Conservation (phyloP, 2,113 vertebrate species). For the Xiphophorus maculatus region DNA sequence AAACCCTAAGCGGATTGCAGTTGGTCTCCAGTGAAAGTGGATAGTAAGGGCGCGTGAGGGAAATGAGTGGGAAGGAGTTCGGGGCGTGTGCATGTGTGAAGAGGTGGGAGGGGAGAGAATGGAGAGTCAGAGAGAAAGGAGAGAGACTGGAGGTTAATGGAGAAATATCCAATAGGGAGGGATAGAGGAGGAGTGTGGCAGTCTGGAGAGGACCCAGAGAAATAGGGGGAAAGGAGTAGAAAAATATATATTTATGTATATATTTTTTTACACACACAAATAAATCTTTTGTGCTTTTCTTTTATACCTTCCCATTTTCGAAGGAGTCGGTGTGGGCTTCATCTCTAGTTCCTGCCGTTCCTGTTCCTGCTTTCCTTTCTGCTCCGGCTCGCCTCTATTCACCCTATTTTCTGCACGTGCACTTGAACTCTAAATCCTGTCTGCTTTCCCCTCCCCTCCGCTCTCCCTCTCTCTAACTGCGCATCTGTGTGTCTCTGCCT, state of each 20-base stretch:
- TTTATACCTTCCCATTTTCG: slow-evolving; percentile 49
- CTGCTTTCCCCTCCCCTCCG: slow-evolving; percentile 69
- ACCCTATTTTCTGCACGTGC: slow-evolving; percentile 80
- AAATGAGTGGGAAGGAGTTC: slow-evolving; percentile 72
- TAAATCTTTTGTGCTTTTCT: slow-evolving; percentile 57
- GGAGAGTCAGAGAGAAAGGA: slow-evolving; percentile 37
- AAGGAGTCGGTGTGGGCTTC: slow-evolving; percentile 55
- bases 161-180: slow-evolving; percentile 76
- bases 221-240: slow-evolving; percentile 36
- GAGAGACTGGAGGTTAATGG: slow-evolving; percentile 66
- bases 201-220: slow-evolving; percentile 53
- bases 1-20: slow-evolving; percentile 58
- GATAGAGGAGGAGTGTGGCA: slow-evolving; percentile 77
- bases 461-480: slow-evolving; percentile 46
- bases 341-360: slow-evolving; percentile 60
- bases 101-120: slow-evolving; percentile 77
- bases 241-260: slow-evolving; percentile 38
- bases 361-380: slow-evolving; percentile 74
- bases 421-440: slow-evolving; percentile 84
- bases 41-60: slow-evolving; percentile 65
- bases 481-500: slow-evolving; percentile 60
- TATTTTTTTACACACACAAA: slow-evolving; percentile 32
- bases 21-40: slow-evolving; percentile 67
- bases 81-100: slow-evolving; percentile 65
- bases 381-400: slow-evolving; percentile 67